phyloP scores from a whole-genome alignment of 2,113 vertebrate species.

The Tachysurus fulvidraco region DNA sequence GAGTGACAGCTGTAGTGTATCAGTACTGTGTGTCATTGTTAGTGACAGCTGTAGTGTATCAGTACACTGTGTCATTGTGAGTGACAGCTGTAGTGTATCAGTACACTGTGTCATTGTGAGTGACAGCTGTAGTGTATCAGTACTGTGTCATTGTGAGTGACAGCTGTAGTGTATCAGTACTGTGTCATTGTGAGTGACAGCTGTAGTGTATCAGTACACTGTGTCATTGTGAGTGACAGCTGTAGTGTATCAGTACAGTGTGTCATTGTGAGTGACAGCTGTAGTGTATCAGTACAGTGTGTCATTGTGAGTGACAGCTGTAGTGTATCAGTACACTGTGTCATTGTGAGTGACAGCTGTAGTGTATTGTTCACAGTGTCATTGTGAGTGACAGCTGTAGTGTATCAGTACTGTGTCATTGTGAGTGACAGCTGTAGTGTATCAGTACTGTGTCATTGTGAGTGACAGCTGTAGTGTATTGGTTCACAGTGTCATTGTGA shows the following conservation, averaged over 20 bases:
- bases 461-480: neutral
- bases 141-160: neutral
- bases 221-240: no score
- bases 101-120: no score
- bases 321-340: neutral
- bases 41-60: neutral
- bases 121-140: neutral
- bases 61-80: neutral
- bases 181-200: no score
- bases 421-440: neutral
- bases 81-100: neutral
- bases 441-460: neutral
- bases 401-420: neutral
- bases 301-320: neutral
- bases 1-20: conserved; percentile 78
- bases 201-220: no score
- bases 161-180: no score
- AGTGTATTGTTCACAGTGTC: neutral
- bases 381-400: no score
- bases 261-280: neutral
- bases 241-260: no score
- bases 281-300: neutral
- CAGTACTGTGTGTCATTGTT: no score
- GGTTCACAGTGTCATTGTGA: neutral
- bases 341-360: neutral